Base-by-base conservation (phyloP, 2,113 vertebrate species). In the Tychaedon coryphoeus region DNA sequence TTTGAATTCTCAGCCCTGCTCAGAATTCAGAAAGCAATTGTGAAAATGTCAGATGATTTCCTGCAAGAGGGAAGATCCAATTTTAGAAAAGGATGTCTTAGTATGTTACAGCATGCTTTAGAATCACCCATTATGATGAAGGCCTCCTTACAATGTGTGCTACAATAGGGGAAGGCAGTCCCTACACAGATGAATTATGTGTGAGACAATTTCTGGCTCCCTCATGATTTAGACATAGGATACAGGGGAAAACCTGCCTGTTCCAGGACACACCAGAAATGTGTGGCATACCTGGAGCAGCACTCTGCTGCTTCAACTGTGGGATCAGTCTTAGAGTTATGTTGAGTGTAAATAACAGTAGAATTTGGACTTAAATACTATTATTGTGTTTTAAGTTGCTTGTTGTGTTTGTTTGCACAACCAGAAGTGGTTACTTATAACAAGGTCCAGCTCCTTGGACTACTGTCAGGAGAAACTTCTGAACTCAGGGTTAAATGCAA, bases 151-250 rank as follows among this genome's bases (percentile, higher is more conserved):
- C 71, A n/a, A 13, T 54, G 18, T 17, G 31, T 66, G 15, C 34
- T 65, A 22, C 38, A 54, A 8, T 0, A 75, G 42, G 6, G 74
- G 36, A 79, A 70, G 45, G 53, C 36, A 90, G 50, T 45, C 31
- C 24, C 36, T 54, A 5, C 33, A 16, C 25, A 53, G 54, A 57
- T 10, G 61, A 71, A 53, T 40, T 19, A 17, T 0, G 6, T 47
- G 42, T 20, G 54, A 61, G 28, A 69, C 19, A n/a, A 36, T 40
- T 0, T 0, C 50, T 31, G 14, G 5, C 34, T 79, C 4, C 28
- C 15, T 12, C 0, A 0, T 6, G 15, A 56, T 11, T 67, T 19
- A 24, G 40, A 3, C 0, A 1, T 1, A 34, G 34, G 19, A 13
- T 56, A 13, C 38, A 67, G 26, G 38, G 51, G 29, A 43, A 65